Base-by-base conservation (phyloP, 2,888 invertebrate species). In the Leptinotarsa rubiginosa region DNA sequence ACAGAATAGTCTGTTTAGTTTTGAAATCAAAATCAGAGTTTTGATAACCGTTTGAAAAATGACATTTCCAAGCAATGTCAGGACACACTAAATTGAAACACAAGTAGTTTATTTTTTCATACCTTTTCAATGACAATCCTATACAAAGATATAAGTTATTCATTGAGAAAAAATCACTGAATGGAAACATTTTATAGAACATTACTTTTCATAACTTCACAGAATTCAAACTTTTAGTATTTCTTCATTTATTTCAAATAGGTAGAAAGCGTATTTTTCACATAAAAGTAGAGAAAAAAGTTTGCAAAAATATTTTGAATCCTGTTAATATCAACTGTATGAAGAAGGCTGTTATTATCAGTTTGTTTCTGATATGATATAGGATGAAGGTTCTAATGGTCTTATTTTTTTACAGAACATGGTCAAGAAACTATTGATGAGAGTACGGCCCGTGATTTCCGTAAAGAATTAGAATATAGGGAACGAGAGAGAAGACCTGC, bases 61-160 rank as follows among this genome's bases (percentile, higher is more conserved):
- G 99, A 99, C 67, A 93, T 99, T 81, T 98, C 98, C 49, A 95
- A 98, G 84, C 99, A 99, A 87, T 99, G 78, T 98, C 98, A 41
- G 95, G 96, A 0, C 98, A 99, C 84, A 97, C 96, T 0, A 98
- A 98, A 89, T 89, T 99, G 0, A 99, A 99, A 92, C 98, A 97
- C 91, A 95, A 98, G 97, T 97, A 90, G 83, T 85, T 75, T 18
- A 1, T 54, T n/a, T 3, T 20, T 18, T 10, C 10, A 10, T 18
- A 18, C 2, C 4, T 50, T 50, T 50, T 16, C 10, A n/a, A n/a
- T n/a, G n/a, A n/a, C n/a, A n/a, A n/a, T n/a, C n/a, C n/a, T n/a
- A n/a, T n/a, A n/a, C n/a, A n/a, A n/a, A n/a, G n/a, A n/a, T n/a
- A n/a, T n/a, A n/a, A n/a, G n/a, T n/a, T n/a, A n/a, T n/a, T n/a